phyloP scores from a whole-genome alignment of 92 coral and sea anemone species.

The Paramuricea clavata region DNA sequence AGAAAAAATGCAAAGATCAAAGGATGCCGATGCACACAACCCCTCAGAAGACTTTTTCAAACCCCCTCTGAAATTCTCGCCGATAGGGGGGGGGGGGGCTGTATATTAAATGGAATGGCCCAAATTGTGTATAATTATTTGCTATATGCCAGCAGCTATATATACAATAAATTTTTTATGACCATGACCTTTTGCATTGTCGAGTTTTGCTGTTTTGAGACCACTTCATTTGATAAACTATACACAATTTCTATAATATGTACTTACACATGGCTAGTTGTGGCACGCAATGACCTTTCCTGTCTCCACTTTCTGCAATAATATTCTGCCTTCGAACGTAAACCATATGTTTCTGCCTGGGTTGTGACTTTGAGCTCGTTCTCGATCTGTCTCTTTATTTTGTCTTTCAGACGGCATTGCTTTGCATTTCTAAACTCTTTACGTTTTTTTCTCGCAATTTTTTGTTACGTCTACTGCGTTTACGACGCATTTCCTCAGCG shows the following conservation, averaged over 20 bases:
- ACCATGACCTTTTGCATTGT: no score
- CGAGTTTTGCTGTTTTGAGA: no score
- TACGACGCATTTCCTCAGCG: background rate
- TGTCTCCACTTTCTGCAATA: slow-evolving; percentile 10
- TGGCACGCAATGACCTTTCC: slow-evolving; percentile 1
- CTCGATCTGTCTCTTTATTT: background rate
- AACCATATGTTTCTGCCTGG: background rate
- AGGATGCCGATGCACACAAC: no score
- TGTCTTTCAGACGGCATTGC: background rate
- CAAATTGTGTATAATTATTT: no score
- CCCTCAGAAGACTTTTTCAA: no score
- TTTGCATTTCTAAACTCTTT: slow-evolving; percentile 1
- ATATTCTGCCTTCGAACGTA: background rate
- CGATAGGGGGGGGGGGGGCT: no score
- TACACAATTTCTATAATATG: background rate
- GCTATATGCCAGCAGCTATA: no score
- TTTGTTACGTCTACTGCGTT: background rate
- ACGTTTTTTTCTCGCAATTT: background rate
- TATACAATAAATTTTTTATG: no score
- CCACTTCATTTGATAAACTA: background rate
- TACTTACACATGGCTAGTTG: background rate
- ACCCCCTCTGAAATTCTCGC: no score
- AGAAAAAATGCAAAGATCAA: no score
- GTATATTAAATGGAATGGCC: no score
- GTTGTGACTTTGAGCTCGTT: background rate